These are phyloP conservation scores for Drosophila helvetica DNA, from an alignment of 2,888 invertebrate genomes.

Conservation along the genomic window DNA sequence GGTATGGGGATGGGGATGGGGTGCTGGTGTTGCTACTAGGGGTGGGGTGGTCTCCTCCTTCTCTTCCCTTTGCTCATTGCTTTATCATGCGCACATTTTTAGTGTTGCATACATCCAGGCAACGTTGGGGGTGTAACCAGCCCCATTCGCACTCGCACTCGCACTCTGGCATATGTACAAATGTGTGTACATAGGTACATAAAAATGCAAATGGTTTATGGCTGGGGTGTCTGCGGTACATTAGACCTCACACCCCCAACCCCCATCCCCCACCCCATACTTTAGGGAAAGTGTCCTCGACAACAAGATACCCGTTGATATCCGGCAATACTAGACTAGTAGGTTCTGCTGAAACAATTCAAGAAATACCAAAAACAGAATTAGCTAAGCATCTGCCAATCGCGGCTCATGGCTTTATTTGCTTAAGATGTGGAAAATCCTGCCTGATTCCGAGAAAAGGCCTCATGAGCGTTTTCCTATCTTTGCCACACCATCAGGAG, in stretches of 20 bases:
- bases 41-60: neutral
- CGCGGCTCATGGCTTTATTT: neutral
- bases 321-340: neutral
- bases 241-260: conserved; percentile 22
- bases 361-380: neutral
- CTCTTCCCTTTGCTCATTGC: conserved; percentile 22
- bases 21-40: neutral
- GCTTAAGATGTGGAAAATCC: neutral
- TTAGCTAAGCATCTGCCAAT: neutral
- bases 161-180: conserved; percentile 38
- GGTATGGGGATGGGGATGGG: conserved; percentile 11
- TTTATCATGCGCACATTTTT: conserved; percentile 63
- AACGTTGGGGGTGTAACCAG: conserved; percentile 59
- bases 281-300: conserved; percentile 22
- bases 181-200: conserved; percentile 29
- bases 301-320: conserved; percentile 39
- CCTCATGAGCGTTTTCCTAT: neutral
- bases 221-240: conserved; percentile 46
- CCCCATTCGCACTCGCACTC: conserved; percentile 43
- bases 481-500: neutral
- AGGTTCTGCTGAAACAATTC: neutral
- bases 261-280: neutral
- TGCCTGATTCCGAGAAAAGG: neutral
- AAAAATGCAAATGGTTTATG: conserved; percentile 56
- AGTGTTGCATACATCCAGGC: conserved; percentile 78